phyloP scores from a whole-genome alignment of 2,113 vertebrate genomes.

The Sorex araneus region DNA sequence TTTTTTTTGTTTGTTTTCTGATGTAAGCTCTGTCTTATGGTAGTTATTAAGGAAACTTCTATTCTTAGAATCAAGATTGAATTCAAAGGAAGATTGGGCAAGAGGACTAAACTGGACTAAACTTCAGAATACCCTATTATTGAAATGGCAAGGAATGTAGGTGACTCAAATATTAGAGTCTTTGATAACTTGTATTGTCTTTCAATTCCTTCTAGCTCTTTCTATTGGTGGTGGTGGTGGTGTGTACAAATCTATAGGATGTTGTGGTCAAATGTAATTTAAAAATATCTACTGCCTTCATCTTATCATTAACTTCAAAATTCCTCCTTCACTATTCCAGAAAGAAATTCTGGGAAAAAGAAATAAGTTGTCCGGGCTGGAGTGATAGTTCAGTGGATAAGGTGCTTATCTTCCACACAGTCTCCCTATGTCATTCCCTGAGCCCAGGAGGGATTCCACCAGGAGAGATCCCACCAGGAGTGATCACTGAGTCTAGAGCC shows the following conservation, averaged over 20 bases:
- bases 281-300: background rate
- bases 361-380: background rate
- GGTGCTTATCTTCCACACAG: too few species aligned
- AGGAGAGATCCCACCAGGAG: too few species aligned
- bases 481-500: too few species aligned
- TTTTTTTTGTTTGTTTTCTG: conserved; percentile 34
- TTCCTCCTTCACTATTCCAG: background rate
- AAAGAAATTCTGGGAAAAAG: conserved; percentile 29
- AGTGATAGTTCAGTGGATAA: too few species aligned
- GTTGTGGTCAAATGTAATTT: conserved; percentile 37
- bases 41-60: background rate
- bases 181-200: background rate
- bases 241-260: background rate
- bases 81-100: background rate
- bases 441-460: too few species aligned
- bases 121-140: background rate
- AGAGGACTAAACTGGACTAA: background rate
- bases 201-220: background rate
- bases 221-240: background rate
- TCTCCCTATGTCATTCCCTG: too few species aligned
- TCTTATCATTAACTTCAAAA: conserved; percentile 17
- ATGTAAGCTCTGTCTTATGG: background rate
- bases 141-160: background rate
- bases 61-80: background rate
- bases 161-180: background rate